Evolutionary conservation across 2,888 invertebrate genomes (phyloP).

Genomic region (Malthinus flaveolus): DNA sequence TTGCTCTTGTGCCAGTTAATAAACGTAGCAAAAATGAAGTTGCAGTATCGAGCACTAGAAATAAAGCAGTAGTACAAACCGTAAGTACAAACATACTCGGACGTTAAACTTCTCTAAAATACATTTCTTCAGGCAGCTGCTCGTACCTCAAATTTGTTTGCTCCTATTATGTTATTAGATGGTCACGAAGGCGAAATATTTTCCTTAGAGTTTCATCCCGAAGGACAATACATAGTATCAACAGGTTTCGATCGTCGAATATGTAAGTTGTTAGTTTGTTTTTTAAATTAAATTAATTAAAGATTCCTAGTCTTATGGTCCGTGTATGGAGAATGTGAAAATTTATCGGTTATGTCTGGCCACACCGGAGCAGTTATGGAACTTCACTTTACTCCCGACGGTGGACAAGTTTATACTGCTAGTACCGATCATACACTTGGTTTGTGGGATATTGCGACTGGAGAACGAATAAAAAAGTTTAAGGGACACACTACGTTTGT

Average conservation of each 20-base stretch:
- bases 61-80: constrained; percentile 74
- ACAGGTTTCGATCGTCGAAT: constrained; percentile 95
- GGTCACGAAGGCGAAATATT: constrained; percentile 98
- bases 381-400: constrained; percentile 84
- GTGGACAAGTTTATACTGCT: constrained; percentile 83
- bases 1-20: constrained; percentile 62
- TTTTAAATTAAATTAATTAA: too few relatives aligned
- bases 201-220: constrained; percentile 91
- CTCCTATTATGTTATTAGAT: constrained; percentile 94
- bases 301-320: constrained; percentile 83
- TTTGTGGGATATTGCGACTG: constrained; percentile 93
- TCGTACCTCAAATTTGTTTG: constrained; percentile 83
- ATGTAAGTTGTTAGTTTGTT: constrained; percentile 64
- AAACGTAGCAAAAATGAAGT: constrained; percentile 76
- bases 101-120: not conserved
- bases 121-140: constrained; percentile 13
- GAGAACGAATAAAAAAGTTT: constrained; percentile 84
- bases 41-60: constrained; percentile 69
- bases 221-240: constrained; percentile 92
- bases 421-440: constrained; percentile 95
- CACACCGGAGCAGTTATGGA: constrained; percentile 97
- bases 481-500: constrained; percentile 82
- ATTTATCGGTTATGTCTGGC: constrained; percentile 89
- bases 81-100: constrained; percentile 56
- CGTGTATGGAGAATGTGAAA: constrained; percentile 97